A percentile compares a stretch with the other conserved stretches of the same genome.
phyloP scores from a whole-genome alignment of 2,888 invertebrate genomes.

The Rotaria sp. region DNA sequence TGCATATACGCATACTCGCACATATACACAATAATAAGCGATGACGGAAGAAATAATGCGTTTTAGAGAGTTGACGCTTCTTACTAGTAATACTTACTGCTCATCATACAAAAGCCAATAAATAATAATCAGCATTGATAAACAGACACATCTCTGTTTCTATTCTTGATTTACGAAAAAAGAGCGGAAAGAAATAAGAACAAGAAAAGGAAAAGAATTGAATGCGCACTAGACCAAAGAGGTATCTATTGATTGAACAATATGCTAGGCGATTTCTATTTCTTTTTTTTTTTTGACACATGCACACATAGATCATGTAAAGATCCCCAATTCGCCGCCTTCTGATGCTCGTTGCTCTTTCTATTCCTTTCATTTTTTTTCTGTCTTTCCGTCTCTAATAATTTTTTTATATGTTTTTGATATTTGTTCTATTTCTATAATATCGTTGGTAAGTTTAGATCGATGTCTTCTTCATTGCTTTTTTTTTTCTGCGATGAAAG shows the following conservation, averaged over 20 bases:
- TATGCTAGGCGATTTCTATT: not conserved
- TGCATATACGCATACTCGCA: not conserved
- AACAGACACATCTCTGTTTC: constrained; percentile 8
- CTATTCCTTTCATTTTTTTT: not conserved
- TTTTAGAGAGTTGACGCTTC: not conserved
- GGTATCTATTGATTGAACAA: constrained; percentile 1
- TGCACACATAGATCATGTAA: not conserved
- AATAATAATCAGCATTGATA: constrained; percentile 24
- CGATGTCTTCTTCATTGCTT: constrained; percentile 13
- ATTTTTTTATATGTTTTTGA: not conserved
- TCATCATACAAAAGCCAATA: constrained; percentile 11
- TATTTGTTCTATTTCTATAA: constrained; percentile 10
- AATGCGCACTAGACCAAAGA: not conserved
- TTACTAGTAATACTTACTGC: not conserved
- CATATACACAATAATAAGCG: not conserved
- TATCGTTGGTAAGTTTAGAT: not conserved
- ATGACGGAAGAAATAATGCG: constrained; percentile 1
- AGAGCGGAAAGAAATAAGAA: not conserved
- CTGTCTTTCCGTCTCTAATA: not conserved
- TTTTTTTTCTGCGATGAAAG: not conserved
- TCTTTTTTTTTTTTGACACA: not conserved
- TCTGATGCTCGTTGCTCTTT: not conserved
- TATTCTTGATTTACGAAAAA: not conserved
- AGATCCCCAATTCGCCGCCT: not conserved
- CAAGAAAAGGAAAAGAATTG: not conserved